Percentiles rank a stretch among this genome's conserved stretches.
Conservation (phyloP, 2,797 vertebrate genomes). For the Pempheris klunzingeri region DNA sequence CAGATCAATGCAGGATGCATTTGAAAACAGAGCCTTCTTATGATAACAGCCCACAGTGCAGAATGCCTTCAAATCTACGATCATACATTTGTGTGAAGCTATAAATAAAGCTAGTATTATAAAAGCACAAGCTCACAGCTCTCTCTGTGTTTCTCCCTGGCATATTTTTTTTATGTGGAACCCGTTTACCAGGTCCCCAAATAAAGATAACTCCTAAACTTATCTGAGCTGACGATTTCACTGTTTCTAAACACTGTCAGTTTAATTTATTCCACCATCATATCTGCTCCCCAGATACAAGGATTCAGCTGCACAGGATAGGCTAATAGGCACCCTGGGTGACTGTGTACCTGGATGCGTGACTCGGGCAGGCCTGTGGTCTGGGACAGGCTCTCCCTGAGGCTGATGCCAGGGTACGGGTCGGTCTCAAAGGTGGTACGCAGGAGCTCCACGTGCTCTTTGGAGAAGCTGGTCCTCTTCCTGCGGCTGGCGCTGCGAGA, state of each 20-base stretch:
- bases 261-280: background rate
- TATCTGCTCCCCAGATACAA: background rate
- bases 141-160: no score
- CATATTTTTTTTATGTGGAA: no score
- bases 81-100: background rate
- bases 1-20: slow-evolving; percentile 55
- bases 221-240: slow-evolving; percentile 19
- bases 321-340: no score
- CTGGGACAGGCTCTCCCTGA: slow-evolving; percentile 85
- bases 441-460: slow-evolving; percentile 85
- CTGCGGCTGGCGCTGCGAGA: slow-evolving; percentile 82
- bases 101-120: no score
- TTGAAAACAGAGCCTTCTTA: slow-evolving; percentile 67
- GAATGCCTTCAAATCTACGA: slow-evolving; percentile 18
- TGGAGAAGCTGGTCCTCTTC: slow-evolving; percentile 87
- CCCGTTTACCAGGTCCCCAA: background rate
- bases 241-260: background rate
- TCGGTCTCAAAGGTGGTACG: slow-evolving; percentile 82
- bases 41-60: slow-evolving; percentile 47
- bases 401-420: slow-evolving; percentile 86
- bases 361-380: slow-evolving; percentile 86
- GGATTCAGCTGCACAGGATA: background rate
- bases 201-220: slow-evolving; percentile 5
- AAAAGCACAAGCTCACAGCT: no score
- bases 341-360: slow-evolving; percentile 84